These are phyloP conservation scores for Corapipo altera DNA, from an alignment of 2,113 vertebrate genomes.

Conservation along the genomic window DNA sequence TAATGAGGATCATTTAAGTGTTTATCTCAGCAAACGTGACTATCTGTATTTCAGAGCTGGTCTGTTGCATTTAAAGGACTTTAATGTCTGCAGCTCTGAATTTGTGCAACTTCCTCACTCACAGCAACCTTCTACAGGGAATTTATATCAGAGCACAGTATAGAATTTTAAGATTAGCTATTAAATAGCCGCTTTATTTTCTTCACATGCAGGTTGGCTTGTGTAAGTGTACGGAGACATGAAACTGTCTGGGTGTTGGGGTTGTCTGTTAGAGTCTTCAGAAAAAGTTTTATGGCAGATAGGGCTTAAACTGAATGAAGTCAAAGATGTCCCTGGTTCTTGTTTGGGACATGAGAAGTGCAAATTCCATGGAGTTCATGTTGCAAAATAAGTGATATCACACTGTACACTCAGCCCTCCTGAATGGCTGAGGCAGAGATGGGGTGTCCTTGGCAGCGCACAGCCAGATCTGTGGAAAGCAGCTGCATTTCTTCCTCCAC, in stretches of 20 bases:
- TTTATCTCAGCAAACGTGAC: not conserved
- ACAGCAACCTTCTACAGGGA: not conserved
- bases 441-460: not conserved
- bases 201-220: not conserved
- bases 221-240: not conserved
- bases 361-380: not conserved
- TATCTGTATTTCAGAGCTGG: not conserved
- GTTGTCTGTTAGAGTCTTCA: not conserved
- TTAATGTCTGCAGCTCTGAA: not conserved
- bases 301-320: not conserved
- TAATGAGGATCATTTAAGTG: not conserved
- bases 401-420: not conserved
- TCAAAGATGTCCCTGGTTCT: not conserved
- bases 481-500: slow-evolving; percentile 46
- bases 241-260: not conserved
- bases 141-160: not conserved
- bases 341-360: not conserved
- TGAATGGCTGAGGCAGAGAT: not conserved
- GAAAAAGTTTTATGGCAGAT: not conserved
- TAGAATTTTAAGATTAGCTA: not conserved
- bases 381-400: slow-evolving; percentile 54
- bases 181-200: not conserved
- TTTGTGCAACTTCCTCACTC: not conserved
- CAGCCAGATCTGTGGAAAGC: not conserved
- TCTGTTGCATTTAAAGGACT: not conserved